phyloP scores from a whole-genome alignment of 2,888 invertebrate species.

The Tuta absoluta region DNA sequence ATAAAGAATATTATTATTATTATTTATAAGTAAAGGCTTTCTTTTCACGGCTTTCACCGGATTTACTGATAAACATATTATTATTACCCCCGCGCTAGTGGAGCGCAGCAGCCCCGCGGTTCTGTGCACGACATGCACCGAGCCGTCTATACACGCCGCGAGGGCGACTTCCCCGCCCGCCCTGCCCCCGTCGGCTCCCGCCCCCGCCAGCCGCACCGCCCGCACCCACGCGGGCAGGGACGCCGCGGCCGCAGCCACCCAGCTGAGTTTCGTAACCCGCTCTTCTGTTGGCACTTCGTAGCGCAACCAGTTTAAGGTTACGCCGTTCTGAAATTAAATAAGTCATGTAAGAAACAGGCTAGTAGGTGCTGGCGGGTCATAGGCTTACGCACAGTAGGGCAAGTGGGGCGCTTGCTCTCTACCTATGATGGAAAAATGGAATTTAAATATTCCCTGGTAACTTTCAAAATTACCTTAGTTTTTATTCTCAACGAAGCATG shows the following conservation, averaged over 20 bases:
- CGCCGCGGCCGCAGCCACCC: slow-evolving; percentile 56
- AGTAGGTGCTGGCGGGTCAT: no score
- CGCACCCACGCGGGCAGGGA: slow-evolving; percentile 73
- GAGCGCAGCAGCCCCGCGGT: slow-evolving; percentile 87
- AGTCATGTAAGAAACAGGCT: neutral
- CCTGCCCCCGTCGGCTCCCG: no score
- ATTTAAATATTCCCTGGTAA: no score
- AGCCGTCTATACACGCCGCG: slow-evolving; percentile 92
- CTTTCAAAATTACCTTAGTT: no score
- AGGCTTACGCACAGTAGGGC: no score
- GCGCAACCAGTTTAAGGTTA: slow-evolving; percentile 84
- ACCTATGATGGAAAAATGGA: no score
- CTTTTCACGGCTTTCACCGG: no score
- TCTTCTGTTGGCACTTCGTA: slow-evolving; percentile 86
- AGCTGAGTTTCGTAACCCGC: slow-evolving; percentile 68
- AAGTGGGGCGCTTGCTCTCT: no score
- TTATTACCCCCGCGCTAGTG: slow-evolving; percentile 87
- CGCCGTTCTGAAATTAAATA: slow-evolving; percentile 54
- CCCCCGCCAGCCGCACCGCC: slow-evolving; percentile 56
- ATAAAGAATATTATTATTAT: no score
- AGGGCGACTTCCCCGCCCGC: slow-evolving; percentile 88
- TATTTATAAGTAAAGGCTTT: no score
- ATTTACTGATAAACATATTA: slow-evolving; percentile 64
- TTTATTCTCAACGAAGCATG: no score
- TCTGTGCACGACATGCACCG: slow-evolving; percentile 89